These are phyloP conservation scores for Prionailurus bengalensis DNA, from an alignment of 2,113 vertebrate genomes.

Conservation along the genomic window DNA sequence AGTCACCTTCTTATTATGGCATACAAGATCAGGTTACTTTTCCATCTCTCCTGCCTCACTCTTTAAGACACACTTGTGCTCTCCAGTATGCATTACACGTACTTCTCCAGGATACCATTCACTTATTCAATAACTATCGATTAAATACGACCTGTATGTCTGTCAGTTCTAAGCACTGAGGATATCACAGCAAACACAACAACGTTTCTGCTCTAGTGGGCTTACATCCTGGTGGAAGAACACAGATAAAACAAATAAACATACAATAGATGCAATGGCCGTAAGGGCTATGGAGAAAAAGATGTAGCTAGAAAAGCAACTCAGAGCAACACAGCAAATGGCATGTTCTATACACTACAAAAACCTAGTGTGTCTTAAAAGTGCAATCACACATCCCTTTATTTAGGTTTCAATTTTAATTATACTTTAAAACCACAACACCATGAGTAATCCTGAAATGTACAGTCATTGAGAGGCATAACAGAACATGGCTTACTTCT, in stretches of 20 bases:
- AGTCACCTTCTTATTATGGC: background rate
- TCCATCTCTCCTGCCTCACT: background rate
- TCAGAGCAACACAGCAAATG: slow-evolving; percentile 60
- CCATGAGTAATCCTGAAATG: slow-evolving; percentile 56
- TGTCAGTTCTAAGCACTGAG: background rate
- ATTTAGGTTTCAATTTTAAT: slow-evolving; percentile 41
- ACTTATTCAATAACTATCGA: background rate
- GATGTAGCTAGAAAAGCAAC: slow-evolving; percentile 42
- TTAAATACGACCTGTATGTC: background rate
- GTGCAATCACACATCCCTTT: slow-evolving; percentile 30
- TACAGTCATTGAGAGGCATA: background rate
- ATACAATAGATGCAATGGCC: background rate
- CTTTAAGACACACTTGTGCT: background rate
- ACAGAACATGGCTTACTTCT: slow-evolving; percentile 47
- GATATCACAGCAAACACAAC: background rate
- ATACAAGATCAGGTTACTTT: background rate
- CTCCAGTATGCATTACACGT: background rate
- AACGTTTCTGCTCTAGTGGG: background rate
- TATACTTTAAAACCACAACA: slow-evolving; percentile 55
- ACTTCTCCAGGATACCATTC: background rate
- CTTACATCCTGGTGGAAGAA: background rate
- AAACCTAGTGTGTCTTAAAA: slow-evolving; percentile 42
- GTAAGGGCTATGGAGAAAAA: background rate
- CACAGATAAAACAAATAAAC: background rate
- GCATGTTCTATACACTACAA: background rate